A percentile compares a stretch with the other conserved stretches of the same genome.
Evolutionary conservation across 2,888 invertebrate species (phyloP).

Genomic region (Folsomia candida): DNA sequence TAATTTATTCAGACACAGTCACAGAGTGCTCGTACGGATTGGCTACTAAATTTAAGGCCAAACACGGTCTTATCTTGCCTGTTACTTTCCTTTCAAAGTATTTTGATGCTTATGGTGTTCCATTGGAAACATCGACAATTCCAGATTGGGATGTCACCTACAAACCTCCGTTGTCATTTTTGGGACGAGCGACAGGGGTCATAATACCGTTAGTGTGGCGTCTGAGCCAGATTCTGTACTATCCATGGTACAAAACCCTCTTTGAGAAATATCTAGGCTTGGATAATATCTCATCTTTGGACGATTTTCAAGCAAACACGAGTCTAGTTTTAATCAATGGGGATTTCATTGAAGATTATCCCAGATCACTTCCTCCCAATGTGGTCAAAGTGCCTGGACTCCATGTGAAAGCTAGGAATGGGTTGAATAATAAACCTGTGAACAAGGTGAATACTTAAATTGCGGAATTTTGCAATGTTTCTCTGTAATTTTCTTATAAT

Average conservation of each 20-base stretch:
- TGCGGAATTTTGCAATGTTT: too few species aligned
- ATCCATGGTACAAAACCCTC: neutral
- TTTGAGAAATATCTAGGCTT: neutral
- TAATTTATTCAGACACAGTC: constrained; percentile 18
- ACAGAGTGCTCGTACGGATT: constrained; percentile 26
- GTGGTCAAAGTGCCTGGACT: constrained; percentile 4
- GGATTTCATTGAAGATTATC: constrained; percentile 4
- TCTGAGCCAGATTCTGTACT: neutral
- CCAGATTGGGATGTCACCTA: constrained; percentile 18
- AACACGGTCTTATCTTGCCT: constrained; percentile 23
- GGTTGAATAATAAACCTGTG: too few species aligned
- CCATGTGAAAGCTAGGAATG: neutral
- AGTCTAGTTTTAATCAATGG: constrained; percentile 3
- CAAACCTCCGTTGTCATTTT: neutral
- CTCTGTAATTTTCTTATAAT: too few species aligned
- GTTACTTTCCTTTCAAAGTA: constrained; percentile 15
- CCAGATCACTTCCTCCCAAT: neutral
- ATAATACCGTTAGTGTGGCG: constrained; percentile 1
- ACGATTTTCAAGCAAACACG: neutral
- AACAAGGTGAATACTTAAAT: neutral
- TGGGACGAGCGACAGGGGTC: neutral
- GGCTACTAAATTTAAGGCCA: constrained; percentile 18
- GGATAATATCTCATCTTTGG: neutral
- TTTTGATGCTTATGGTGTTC: constrained; percentile 27
- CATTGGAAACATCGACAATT: constrained; percentile 22